Base-by-base conservation (phyloP, 2,888 invertebrate species). In the Crematogaster levior region DNA sequence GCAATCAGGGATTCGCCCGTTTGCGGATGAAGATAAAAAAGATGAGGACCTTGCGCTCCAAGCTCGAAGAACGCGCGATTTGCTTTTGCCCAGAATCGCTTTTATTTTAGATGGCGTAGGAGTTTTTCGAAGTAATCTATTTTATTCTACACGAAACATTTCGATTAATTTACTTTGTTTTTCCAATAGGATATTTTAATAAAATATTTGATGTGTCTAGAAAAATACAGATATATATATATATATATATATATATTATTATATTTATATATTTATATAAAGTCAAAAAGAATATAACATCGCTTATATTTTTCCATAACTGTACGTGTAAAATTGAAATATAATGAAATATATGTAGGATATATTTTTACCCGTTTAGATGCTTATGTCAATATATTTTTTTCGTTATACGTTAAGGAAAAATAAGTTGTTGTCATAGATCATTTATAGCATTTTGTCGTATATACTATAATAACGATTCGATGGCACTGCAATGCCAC, bases 1-100 rank as follows among this genome's bases (percentile, higher is more conserved):
- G 65, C 65, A 40, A 43, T n/a, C 30, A 68, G 5, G 53, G n/a
- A 4, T 43, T 77, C 53, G 40, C 53, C 40, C 68, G 30, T 30
- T 77, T 68, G 30, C 53, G 53, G 40, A 75, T 21, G 9, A 21
- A 68, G 21, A 58, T 77, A 43, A 58, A 77, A 77, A 70, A 21
- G 66, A 66, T 21, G 66, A 40, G 68, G 68, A 43, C 12, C 68
- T 68, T 24, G 77, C 30, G 56, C 34, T 10, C 12, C 12, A 43
- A 79, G 34, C 34, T 43, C 40, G 12, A n/a, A n/a, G n/a, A 21
- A 12, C 34, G 18, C 37, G 77, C 66, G 56, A 58, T 46, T n/a
- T n/a, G 58, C n/a, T 18, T 18, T 24, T 18, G 15, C n/a, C 5
- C 40, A 5, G 27, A 24, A 24, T 18, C 15, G 24, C 30, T 53